Evolutionary conservation across 1,140 invertebrate genomes (phyloP).

Genomic region (Trichogramma pretiosum): DNA sequence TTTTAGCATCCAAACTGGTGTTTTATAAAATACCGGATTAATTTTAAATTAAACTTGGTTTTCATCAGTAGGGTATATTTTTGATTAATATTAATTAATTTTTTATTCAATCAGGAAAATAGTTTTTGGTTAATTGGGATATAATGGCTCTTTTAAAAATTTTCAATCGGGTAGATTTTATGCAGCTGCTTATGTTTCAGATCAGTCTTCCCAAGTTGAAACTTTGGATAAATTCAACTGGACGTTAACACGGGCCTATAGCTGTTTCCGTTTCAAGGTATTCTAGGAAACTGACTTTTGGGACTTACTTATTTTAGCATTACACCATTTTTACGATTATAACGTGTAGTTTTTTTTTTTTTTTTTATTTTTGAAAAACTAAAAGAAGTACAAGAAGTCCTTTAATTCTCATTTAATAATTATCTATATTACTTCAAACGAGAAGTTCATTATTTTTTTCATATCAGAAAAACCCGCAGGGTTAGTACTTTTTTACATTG

Average conservation of each 20-base stretch:
- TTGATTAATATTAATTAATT: no score
- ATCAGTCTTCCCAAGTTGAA: slow-evolving; percentile 40
- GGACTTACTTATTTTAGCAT: slow-evolving; percentile 34
- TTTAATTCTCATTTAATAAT: not conserved
- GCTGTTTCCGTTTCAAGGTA: slow-evolving; percentile 46
- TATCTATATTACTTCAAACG: no score
- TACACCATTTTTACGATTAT: slow-evolving; percentile 21
- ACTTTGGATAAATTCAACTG: slow-evolving; percentile 37
- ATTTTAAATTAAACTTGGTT: no score
- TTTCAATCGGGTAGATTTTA: slow-evolving; percentile 34
- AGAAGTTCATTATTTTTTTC: no score
- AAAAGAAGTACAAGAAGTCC: not conserved
- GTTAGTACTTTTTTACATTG: no score
- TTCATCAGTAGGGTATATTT: no score
- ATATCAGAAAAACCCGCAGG: no score
- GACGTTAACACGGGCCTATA: slow-evolving; percentile 39
- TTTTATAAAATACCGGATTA: no score
- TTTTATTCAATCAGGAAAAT: no score
- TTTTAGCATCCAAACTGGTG: slow-evolving; percentile 12
- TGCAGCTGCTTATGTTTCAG: slow-evolving; percentile 48
- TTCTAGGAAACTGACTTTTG: slow-evolving; percentile 45
- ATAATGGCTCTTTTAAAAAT: slow-evolving; percentile 6
- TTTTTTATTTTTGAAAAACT: no score
- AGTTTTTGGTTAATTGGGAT: no score
- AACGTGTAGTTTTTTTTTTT: slow-evolving; percentile 1